These are phyloP conservation scores for Arion vulgaris DNA, from an alignment of 1,140 invertebrate species.

Conservation along the genomic window DNA sequence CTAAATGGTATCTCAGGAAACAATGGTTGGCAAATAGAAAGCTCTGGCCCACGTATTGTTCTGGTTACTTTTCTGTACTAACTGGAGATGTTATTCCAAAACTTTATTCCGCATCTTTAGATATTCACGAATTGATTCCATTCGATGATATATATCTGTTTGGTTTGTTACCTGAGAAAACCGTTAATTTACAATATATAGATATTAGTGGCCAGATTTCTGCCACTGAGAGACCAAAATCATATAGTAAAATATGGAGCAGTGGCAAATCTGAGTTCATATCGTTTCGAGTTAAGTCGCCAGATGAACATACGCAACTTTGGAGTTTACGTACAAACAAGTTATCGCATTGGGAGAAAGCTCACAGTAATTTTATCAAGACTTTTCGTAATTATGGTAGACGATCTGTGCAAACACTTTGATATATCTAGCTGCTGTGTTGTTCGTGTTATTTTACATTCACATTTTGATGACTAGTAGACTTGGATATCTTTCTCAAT, in stretches of 20 bases:
- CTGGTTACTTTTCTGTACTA: constrained; percentile 71
- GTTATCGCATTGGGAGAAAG: constrained; percentile 7
- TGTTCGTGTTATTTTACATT: too few species aligned
- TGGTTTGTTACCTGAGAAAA: constrained; percentile 57
- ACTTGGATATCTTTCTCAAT: too few species aligned
- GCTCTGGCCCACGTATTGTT: constrained; percentile 67
- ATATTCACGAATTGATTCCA: constrained; percentile 53
- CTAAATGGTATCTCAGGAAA: constrained; percentile 70
- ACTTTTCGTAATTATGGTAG: background rate
- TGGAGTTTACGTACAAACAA: background rate
- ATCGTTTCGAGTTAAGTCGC: background rate
- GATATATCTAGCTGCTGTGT: too few species aligned
- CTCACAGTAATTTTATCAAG: background rate
- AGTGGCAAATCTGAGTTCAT: constrained; percentile 21
- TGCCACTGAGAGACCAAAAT: background rate
- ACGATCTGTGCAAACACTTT: too few species aligned
- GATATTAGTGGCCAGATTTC: constrained; percentile 13
- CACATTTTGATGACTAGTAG: too few species aligned
- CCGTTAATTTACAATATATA: background rate
- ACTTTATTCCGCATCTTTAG: constrained; percentile 61
- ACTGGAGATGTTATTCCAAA: constrained; percentile 65
- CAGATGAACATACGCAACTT: background rate
- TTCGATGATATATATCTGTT: constrained; percentile 72
- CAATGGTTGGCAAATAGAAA: constrained; percentile 59
- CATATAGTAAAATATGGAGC: background rate